Evolutionary conservation across 2,888 invertebrate species (phyloP), one percentile per base, ranked within the genome.

Genomic region (Theretra japonica): DNA sequence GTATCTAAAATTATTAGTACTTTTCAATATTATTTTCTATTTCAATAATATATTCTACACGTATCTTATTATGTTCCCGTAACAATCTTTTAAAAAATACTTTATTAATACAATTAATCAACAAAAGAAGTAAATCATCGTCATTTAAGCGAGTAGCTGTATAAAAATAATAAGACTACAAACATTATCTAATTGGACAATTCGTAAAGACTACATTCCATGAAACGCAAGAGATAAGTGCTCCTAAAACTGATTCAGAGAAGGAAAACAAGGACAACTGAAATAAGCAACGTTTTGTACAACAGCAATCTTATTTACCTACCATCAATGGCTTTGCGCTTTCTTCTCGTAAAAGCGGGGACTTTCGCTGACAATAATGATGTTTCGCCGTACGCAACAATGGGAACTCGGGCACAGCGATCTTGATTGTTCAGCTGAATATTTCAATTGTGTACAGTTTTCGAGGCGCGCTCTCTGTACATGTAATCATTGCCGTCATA

Each of bases 321-420:
- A 83, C 82, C 83, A 83, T 85, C 83, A 83, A 83, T 83, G 83
- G 83, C 81, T 87, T 86, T 83, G 85, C 89, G 86, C 87, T 89
- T 89, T 90, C 89, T 88, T 88, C 83, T 85, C 82, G 78, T 80
- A 86, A 83, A 85, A 79, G 82, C 81, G 79, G 80, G 84, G 85
- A 88, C 87, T 88, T 88, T 88, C 86, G 82, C 86, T 82, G 85
- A 85, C 85, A 85, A 87, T 87, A 88, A 88, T 87, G 87, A 88
- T 87, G 88, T 88, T 86, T 85, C 83, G 84, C 82, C 80, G 81
- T 80, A 80, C 77, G 77, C 79, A 85, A 86, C 86, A 85, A 85
- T 85, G 82, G 82, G 82, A 85, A 83, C 86, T 81, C 81, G 78
- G 82, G 76, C 80, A 80, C 80, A 82, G 81, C 84, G 80, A 86